Conservation (phyloP, 2,888 invertebrate genomes). For the Sturmia bella region DNA sequence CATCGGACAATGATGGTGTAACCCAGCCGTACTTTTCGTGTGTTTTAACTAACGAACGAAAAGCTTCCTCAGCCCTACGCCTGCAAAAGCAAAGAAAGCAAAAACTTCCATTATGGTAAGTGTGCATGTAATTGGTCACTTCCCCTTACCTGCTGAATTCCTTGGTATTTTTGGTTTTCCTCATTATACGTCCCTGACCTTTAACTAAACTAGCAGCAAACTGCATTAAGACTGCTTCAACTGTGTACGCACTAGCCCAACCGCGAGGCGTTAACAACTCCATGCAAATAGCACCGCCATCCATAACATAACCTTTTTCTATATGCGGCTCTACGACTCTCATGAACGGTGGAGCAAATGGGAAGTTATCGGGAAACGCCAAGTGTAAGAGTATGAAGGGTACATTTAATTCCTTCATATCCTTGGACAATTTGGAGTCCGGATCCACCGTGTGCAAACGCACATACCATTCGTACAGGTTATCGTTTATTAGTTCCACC, state of each 20-base stretch:
- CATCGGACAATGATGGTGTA: constrained; percentile 92
- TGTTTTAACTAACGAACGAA: constrained; percentile 92
- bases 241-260: constrained; percentile 94
- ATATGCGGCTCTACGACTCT: constrained; percentile 90
- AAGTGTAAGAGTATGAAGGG: constrained; percentile 89
- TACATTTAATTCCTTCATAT: constrained; percentile 90
- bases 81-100: constrained; percentile 74
- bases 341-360: constrained; percentile 94
- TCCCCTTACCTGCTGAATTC: constrained; percentile 85
- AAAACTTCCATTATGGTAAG: not conserved
- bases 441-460: constrained; percentile 91
- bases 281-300: constrained; percentile 95
- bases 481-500: constrained; percentile 92
- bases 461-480: constrained; percentile 94
- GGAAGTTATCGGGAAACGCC: constrained; percentile 93
- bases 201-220: constrained; percentile 94
- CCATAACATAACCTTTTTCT: constrained; percentile 94
- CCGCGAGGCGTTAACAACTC: constrained; percentile 92
- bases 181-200: constrained; percentile 91
- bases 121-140: not conserved
- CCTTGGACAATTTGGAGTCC: constrained; percentile 91
- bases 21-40: constrained; percentile 97
- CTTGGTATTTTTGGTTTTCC: constrained; percentile 89
- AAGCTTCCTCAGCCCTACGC: constrained; percentile 93
- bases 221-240: constrained; percentile 94